Evolutionary conservation across 2,888 invertebrate species (phyloP).

Genomic region (Shargacucullia verbasci): DNA sequence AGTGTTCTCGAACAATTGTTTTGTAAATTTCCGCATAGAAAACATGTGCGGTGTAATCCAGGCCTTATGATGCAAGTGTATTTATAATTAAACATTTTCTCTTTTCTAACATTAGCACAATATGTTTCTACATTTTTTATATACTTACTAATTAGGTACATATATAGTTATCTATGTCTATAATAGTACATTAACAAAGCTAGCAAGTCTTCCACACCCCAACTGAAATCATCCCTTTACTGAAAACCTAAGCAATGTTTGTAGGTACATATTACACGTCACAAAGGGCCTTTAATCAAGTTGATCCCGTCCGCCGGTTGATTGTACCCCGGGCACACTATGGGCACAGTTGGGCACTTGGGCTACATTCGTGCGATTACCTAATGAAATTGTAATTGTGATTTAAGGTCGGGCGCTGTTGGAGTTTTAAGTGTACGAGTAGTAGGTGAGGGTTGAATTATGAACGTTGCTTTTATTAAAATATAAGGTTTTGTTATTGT

Average conservation of each 20-base stretch:
- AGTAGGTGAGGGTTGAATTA: slow-evolving; percentile 20
- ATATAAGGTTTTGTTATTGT: not conserved
- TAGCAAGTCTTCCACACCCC: not conserved
- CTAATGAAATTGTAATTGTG: slow-evolving; percentile 61
- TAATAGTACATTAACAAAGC: too few species aligned
- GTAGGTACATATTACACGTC: slow-evolving; percentile 43
- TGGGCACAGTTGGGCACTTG: slow-evolving; percentile 23
- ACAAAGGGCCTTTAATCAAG: slow-evolving; percentile 59
- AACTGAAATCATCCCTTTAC: slow-evolving; percentile 6
- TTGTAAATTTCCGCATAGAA: too few species aligned
- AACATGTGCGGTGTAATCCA: too few species aligned
- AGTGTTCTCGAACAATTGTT: too few species aligned
- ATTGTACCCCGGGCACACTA: slow-evolving; percentile 35
- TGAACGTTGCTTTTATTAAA: slow-evolving; percentile 1
- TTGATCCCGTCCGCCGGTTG: slow-evolving; percentile 52
- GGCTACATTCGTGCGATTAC: slow-evolving; percentile 39
- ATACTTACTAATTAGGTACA: too few species aligned
- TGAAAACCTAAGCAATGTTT: slow-evolving; percentile 31
- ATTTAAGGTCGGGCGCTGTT: slow-evolving; percentile 40
- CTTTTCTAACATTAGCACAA: too few species aligned
- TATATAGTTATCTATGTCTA: too few species aligned
- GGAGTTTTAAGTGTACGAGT: slow-evolving; percentile 15
- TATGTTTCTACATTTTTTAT: too few species aligned
- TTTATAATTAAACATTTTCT: too few species aligned
- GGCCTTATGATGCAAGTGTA: too few species aligned